Conservation (phyloP, 2,113 vertebrate genomes). For the Gasterosteus aculeatus region DNA sequence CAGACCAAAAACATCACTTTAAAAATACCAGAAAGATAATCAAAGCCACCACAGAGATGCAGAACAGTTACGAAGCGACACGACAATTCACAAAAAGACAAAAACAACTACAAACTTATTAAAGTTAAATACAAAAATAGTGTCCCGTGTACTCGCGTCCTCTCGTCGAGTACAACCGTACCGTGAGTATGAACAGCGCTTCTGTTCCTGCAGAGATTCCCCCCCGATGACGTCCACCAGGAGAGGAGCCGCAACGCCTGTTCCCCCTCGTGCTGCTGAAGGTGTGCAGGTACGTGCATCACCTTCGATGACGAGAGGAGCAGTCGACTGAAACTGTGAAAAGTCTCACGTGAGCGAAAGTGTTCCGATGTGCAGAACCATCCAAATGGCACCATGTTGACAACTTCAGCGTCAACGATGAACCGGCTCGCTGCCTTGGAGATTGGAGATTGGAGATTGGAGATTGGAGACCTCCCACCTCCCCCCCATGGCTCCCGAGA, state of each 20-base stretch:
- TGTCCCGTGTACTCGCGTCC: too few relatives aligned
- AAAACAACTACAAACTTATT: background rate
- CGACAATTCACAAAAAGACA: background rate
- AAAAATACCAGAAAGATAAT: too few relatives aligned
- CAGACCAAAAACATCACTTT: too few relatives aligned
- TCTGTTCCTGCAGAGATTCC: slow-evolving; percentile 20
- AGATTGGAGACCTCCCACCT: slow-evolving; percentile 32
- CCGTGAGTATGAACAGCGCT: too few relatives aligned
- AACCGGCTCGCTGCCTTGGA: slow-evolving; percentile 56
- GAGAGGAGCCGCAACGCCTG: slow-evolving; percentile 23
- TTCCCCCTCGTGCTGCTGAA: slow-evolving; percentile 23
- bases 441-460: slow-evolving; percentile 45
- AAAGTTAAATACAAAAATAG: too few relatives aligned
- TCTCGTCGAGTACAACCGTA: too few relatives aligned
- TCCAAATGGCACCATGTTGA: slow-evolving; percentile 69
- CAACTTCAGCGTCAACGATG: slow-evolving; percentile 66
- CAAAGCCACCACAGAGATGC: background rate
- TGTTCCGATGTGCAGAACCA: slow-evolving; percentile 56
- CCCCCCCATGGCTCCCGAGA: slow-evolving; percentile 39
- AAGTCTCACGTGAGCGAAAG: slow-evolving; percentile 42
- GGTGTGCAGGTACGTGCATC: slow-evolving; percentile 68
- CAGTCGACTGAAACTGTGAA: too few relatives aligned
- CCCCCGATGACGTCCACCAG: slow-evolving; percentile 30
- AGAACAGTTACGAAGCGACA: background rate
- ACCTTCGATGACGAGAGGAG: too few relatives aligned